Percentiles rank a stretch among this genome's conserved stretches.
These are phyloP conservation scores for Leptinotarsa peninsularis DNA, from an alignment of 2,888 invertebrate species.

Conservation along the genomic window DNA sequence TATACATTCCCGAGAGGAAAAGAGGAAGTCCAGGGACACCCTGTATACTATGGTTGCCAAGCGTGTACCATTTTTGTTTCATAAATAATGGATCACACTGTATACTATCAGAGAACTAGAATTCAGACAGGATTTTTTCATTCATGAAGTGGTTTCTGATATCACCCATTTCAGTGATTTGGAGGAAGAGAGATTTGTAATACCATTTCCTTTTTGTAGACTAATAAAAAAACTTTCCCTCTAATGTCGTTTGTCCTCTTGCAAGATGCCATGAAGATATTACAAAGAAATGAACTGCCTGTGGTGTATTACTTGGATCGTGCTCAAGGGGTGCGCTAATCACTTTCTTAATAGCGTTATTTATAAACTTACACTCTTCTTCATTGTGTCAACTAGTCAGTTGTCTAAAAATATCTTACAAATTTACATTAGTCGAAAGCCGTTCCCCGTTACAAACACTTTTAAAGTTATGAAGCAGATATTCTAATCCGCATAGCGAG, in stretches of 20 bases:
- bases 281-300: constrained; percentile 32
- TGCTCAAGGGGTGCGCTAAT: constrained; percentile 41
- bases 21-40: too few relatives aligned
- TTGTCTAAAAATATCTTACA: constrained; percentile 44
- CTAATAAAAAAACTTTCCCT: background rate
- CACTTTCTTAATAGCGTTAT: constrained; percentile 44
- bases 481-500: constrained; percentile 27
- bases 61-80: too few relatives aligned
- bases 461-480: constrained; percentile 30
- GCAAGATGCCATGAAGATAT: constrained; percentile 32
- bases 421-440: constrained; percentile 43
- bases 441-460: constrained; percentile 34
- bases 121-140: too few relatives aligned
- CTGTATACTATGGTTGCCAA: too few relatives aligned
- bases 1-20: too few relatives aligned
- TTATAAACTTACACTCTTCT: constrained; percentile 43
- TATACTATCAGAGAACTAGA: too few relatives aligned
- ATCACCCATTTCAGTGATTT: too few relatives aligned
- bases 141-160: too few relatives aligned
- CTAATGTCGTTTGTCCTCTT: constrained; percentile 29
- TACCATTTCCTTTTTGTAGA: constrained; percentile 6
- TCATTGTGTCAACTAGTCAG: constrained; percentile 43
- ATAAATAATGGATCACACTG: too few relatives aligned
- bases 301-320: constrained; percentile 30
- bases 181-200: constrained; percentile 5